These are phyloP conservation scores for Platypus cylindrus DNA, from an alignment of 2,888 invertebrate genomes.

Conservation along the genomic window DNA sequence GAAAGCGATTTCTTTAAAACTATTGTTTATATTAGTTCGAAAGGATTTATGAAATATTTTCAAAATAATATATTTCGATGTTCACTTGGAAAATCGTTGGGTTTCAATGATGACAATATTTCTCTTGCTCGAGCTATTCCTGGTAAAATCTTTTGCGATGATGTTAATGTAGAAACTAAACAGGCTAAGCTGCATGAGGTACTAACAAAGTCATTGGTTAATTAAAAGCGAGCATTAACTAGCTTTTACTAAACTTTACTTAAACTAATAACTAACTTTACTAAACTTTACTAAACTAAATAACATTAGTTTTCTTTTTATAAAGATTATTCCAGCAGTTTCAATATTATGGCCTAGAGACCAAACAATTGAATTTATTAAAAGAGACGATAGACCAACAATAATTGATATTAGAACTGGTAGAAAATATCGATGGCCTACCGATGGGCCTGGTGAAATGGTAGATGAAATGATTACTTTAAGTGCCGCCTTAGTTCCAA, in stretches of 20 bases:
- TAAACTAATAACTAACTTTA: not conserved
- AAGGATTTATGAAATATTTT: conserved; percentile 57
- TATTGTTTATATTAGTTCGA: conserved; percentile 47
- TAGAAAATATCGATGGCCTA: conserved; percentile 56
- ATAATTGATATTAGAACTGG: conserved; percentile 18
- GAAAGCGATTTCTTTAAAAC: conserved; percentile 24
- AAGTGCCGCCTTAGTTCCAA: conserved; percentile 58
- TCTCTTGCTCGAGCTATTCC: conserved; percentile 47
- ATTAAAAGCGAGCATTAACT: too few species aligned
- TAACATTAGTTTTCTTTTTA: conserved; percentile 4
- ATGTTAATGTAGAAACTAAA: conserved; percentile 30
- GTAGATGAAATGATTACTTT: conserved; percentile 51
- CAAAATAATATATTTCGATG: conserved; percentile 47
- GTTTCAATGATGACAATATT: conserved; percentile 44
- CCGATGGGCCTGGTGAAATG: conserved; percentile 47
- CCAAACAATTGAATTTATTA: conserved; percentile 57
- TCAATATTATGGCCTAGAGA: conserved; percentile 62
- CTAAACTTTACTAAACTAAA: not conserved
- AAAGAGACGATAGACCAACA: conserved; percentile 40
- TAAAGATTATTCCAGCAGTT: conserved; percentile 54
- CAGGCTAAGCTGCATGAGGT: conserved; percentile 63
- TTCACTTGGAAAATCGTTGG: conserved; percentile 46
- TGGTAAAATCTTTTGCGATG: conserved; percentile 50
- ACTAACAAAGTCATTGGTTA: too few species aligned
- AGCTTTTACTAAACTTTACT: too few species aligned